A percentile compares a stretch with the other conserved stretches of the same genome.
Conservation (phyloP, 1,140 invertebrate species). For the Drosophila seguyi region DNA sequence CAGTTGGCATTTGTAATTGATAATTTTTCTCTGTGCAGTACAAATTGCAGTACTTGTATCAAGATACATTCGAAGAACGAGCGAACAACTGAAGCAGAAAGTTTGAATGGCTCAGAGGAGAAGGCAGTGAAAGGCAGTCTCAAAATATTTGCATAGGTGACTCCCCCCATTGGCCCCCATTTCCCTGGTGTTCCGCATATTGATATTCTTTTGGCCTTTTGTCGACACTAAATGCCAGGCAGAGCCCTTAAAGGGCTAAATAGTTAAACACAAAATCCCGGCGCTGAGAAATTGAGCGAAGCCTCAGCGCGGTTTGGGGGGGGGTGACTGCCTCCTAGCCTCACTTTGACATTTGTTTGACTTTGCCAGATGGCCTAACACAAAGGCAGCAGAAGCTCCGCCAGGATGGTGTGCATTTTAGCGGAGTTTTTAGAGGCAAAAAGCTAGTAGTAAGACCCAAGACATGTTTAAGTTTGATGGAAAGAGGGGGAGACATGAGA, state of each 20-base stretch:
- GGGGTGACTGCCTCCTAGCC: conserved; percentile 2
- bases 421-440: conserved; percentile 7
- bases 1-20: not conserved
- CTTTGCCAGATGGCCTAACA: conserved; percentile 29
- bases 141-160: conserved; percentile 69
- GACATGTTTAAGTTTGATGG: conserved; percentile 3
- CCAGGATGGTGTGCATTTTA: conserved; percentile 23
- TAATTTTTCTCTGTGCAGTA: conserved; percentile 26
- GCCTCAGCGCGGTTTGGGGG: not conserved
- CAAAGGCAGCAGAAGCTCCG: conserved; percentile 6
- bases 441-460: conserved; percentile 4
- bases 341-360: conserved; percentile 58
- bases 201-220: conserved; percentile 60
- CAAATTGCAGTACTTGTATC: conserved; percentile 81
- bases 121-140: conserved; percentile 6
- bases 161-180: conserved; percentile 6
- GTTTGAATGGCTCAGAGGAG: conserved; percentile 26
- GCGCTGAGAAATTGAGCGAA: conserved; percentile 31
- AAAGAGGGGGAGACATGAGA: not conserved
- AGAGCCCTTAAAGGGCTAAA: conserved; percentile 45
- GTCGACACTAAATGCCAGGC: conserved; percentile 50
- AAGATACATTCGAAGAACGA: conserved; percentile 72
- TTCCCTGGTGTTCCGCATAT: conserved; percentile 43
- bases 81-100: conserved; percentile 49
- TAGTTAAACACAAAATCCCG: conserved; percentile 45